Conservation (phyloP, 92 coral and sea anemone species). For the Heteractis magnifica region DNA sequence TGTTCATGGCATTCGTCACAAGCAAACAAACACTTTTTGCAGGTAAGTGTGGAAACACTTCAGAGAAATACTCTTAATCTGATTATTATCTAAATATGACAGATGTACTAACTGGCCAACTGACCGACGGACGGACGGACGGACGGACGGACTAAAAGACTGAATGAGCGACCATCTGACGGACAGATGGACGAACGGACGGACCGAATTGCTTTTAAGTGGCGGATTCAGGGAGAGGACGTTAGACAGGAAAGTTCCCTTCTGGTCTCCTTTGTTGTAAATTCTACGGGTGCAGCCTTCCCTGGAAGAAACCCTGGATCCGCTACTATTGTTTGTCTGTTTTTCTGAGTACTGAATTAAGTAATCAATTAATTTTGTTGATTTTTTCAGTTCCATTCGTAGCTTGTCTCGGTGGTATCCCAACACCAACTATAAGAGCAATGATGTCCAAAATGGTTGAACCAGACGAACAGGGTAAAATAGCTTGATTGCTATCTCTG, state of each 20-base stretch:
- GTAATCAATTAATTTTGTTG: too few species aligned
- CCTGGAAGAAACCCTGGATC: too few species aligned
- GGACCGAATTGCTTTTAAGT: too few species aligned
- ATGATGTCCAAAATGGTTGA: constrained; percentile 98
- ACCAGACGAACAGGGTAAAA: constrained; percentile 85
- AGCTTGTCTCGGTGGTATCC: constrained; percentile 94
- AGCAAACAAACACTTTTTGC: constrained; percentile 62
- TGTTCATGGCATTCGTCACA: constrained; percentile 82
- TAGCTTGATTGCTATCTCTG: not conserved
- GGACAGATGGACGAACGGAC: too few species aligned
- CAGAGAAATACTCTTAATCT: not conserved
- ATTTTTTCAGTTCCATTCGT: constrained; percentile 71
- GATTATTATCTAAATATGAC: too few species aligned
- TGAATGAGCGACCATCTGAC: not conserved
- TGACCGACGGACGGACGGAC: not conserved
- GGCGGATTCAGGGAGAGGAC: too few species aligned
- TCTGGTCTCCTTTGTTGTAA: too few species aligned
- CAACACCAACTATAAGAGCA: constrained; percentile 92
- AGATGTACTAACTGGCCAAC: not conserved
- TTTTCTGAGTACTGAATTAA: too few species aligned
- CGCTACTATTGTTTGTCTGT: too few species aligned
- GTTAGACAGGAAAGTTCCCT: too few species aligned
- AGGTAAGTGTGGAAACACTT: constrained; percentile 49
- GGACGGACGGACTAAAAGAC: not conserved
- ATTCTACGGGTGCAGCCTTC: too few species aligned